These are phyloP conservation scores for Aphrophora alni DNA, from an alignment of 2,888 invertebrate genomes.

Conservation along the genomic window DNA sequence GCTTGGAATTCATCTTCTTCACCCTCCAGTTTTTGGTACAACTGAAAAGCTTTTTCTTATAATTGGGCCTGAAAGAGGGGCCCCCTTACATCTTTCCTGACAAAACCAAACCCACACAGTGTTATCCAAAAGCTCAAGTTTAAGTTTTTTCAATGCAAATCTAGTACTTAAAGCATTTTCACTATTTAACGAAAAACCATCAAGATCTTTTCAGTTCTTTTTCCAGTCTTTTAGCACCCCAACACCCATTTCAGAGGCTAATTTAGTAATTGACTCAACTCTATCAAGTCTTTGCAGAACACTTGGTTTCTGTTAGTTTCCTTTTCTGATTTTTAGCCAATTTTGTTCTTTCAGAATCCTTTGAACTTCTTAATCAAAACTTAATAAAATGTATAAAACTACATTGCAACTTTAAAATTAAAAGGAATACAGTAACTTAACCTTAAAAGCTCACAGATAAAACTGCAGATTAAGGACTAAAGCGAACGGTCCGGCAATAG, in stretches of 20 bases:
- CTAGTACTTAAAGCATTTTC: slow-evolving; percentile 38
- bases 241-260: slow-evolving; percentile 19
- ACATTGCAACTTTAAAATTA: no score
- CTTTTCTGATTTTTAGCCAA: no score
- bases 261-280: slow-evolving; percentile 28
- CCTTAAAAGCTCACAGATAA: no score
- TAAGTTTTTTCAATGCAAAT: slow-evolving; percentile 41
- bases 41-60: slow-evolving; percentile 37
- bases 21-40: slow-evolving; percentile 36
- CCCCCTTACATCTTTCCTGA: slow-evolving; percentile 39
- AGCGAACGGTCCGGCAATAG: no score
- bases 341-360: no score
- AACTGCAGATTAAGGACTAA: no score
- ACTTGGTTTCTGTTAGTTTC: no score
- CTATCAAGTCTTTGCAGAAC: slow-evolving; percentile 29
- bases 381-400: no score
- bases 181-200: slow-evolving; percentile 14
- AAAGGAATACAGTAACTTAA: no score
- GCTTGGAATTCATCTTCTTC: not conserved
- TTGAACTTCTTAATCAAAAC: no score
- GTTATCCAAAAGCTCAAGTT: slow-evolving; percentile 34
- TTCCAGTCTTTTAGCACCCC: slow-evolving; percentile 26
- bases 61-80: slow-evolving; percentile 33
- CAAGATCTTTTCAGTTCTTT: slow-evolving; percentile 31
- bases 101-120: slow-evolving; percentile 38